phyloP scores from a whole-genome alignment of 2,113 vertebrate genomes.

The Sisor rabdophorus region DNA sequence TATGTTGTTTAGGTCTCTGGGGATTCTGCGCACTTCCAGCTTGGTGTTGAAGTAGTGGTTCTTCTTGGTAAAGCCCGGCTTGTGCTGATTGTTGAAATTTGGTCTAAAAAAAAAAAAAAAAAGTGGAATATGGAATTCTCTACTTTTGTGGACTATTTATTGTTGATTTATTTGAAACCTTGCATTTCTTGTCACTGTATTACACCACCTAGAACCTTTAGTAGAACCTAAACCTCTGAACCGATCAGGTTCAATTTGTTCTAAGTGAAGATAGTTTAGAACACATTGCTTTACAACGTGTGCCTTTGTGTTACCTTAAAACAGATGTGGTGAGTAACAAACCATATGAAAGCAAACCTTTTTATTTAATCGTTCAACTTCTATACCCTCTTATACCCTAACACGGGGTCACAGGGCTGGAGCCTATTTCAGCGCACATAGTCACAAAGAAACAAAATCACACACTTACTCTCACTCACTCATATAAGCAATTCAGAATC shows the following conservation, averaged over 20 bases:
- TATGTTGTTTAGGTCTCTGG: constrained; percentile 92
- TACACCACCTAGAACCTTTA: too few species aligned
- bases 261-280: background rate
- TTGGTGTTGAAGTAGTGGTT: constrained; percentile 91
- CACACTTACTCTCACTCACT: too few species aligned
- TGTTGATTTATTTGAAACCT: background rate
- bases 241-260: background rate
- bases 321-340: background rate
- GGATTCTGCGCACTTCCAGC: constrained; percentile 92
- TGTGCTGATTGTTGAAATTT: constrained; percentile 86
- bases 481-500: too few species aligned
- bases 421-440: too few species aligned
- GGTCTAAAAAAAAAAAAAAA: constrained; percentile 69
- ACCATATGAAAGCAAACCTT: background rate
- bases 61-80: constrained; percentile 82
- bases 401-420: too few species aligned
- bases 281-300: background rate
- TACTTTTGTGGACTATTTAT: background rate
- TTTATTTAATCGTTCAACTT: too few species aligned
- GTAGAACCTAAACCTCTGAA: background rate
- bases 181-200: too few species aligned
- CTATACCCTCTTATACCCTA: too few species aligned
- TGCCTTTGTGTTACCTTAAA: background rate
- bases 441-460: too few species aligned
- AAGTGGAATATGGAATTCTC: background rate